Conservation (phyloP, 2,797 vertebrate species). For the Enteromius viviparus region DNA sequence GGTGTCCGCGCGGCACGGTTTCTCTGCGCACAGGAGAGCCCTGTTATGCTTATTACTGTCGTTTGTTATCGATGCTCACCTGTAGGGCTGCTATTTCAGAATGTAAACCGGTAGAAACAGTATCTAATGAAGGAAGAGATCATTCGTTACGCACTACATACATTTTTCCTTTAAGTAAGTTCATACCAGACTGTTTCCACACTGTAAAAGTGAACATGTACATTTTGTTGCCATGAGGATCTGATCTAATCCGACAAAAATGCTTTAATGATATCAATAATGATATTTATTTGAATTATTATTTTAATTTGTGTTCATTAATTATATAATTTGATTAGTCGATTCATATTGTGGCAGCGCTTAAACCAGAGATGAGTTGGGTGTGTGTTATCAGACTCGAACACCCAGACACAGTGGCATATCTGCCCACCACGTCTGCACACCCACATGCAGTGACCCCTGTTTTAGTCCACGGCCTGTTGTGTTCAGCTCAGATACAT, state of each 20-base stretch:
- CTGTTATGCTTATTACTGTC: not conserved
- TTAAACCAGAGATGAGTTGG: conserved; percentile 13
- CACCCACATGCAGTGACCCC: conserved; percentile 26
- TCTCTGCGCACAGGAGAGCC: not conserved
- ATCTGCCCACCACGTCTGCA: conserved; percentile 21
- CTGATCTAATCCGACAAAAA: not conserved
- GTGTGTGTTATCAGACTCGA: conserved; percentile 46
- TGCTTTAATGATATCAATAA: not conserved
- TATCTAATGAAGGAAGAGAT: not conserved
- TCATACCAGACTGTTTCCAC: not conserved
- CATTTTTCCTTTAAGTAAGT: not conserved
- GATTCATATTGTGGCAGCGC: not conserved
- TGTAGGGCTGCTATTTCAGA: conserved; percentile 13
- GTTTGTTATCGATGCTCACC: conserved; percentile 11
- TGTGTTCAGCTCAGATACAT: conserved; percentile 28
- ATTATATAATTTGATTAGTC: not conserved
- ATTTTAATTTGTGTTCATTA: not conserved
- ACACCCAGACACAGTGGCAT: conserved; percentile 39
- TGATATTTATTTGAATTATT: not conserved
- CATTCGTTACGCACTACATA: not conserved
- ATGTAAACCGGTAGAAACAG: not conserved
- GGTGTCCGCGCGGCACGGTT: not conserved
- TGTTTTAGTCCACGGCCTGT: not conserved
- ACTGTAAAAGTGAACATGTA: not conserved
- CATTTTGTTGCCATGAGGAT: not conserved